Percentiles rank a stretch among this genome's conserved stretches.
Conservation (phyloP, 2,797 vertebrate genomes). For the Scolopax rusticola region DNA sequence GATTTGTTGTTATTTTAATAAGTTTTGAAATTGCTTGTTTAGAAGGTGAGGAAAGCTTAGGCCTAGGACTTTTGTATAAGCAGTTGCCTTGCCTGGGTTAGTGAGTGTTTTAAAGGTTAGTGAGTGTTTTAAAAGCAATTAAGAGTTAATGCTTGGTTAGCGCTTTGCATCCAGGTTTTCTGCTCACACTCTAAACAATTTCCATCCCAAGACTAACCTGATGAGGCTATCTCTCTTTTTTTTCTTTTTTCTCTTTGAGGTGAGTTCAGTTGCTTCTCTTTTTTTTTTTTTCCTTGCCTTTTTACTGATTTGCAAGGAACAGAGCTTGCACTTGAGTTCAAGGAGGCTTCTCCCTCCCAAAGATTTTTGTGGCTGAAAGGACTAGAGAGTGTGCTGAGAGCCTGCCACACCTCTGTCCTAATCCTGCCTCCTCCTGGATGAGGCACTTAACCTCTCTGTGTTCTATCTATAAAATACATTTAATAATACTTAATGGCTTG, state of each 20-base stretch:
- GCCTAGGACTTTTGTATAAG: background rate
- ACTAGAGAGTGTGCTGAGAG: background rate
- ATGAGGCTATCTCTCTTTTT: background rate
- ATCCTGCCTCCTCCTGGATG: conserved; percentile 26
- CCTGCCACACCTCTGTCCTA: background rate
- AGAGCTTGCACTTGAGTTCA: background rate
- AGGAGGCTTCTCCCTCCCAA: background rate
- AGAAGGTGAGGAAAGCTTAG: background rate
- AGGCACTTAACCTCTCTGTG: conserved; percentile 40
- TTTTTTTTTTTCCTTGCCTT: background rate
- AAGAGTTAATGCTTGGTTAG: background rate
- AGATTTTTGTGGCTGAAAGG: conserved; percentile 8
- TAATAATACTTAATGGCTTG: conserved; percentile 69
- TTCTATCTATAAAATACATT: conserved; percentile 56
- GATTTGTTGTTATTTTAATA: background rate
- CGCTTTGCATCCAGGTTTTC: background rate
- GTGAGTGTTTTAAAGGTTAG: background rate
- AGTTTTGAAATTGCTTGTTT: background rate
- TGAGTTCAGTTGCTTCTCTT: background rate
- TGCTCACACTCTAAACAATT: background rate
- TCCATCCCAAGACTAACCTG: accelerated
- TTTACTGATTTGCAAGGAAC: background rate
- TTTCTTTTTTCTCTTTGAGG: background rate
- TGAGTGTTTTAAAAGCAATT: background rate
- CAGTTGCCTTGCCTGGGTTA: background rate